Conservation (phyloP, 2,113 vertebrate species). For the Tapirus terrestris region DNA sequence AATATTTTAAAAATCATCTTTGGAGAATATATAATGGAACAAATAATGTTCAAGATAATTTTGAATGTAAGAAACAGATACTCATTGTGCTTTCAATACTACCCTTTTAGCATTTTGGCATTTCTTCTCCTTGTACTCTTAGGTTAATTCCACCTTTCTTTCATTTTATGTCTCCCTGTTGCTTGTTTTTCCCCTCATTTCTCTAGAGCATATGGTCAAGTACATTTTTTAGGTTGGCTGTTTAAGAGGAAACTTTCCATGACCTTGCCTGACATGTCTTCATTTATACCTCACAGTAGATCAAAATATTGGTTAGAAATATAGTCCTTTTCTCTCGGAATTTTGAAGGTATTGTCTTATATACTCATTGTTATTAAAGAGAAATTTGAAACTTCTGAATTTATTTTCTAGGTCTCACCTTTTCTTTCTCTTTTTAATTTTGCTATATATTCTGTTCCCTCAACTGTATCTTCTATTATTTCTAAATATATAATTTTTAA, state of each 20-base stretch:
- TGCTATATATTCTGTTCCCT: not conserved
- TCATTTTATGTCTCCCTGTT: not conserved
- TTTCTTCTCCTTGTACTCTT: not conserved
- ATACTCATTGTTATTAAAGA: not conserved
- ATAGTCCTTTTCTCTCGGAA: not conserved
- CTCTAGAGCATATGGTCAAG: not conserved
- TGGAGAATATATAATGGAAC: not conserved
- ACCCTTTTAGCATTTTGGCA: not conserved
- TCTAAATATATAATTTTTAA: not conserved
- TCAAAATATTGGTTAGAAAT: not conserved
- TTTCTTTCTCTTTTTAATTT: not conserved
- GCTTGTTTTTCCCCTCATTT: not conserved
- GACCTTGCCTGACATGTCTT: not conserved
- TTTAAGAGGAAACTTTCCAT: not conserved
- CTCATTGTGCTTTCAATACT: not conserved
- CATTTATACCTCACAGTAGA: not conserved
- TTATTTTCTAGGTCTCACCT: not conserved
- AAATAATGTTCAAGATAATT: not conserved
- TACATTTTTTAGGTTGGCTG: not conserved
- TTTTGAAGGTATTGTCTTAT: not conserved
- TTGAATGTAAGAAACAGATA: not conserved
- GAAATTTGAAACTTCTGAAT: not conserved
- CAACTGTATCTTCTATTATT: not conserved
- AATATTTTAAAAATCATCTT: not conserved
- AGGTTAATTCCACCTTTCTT: not conserved